These are phyloP conservation scores for Heliconius aoede DNA, from an alignment of 2,888 invertebrate genomes.

Conservation along the genomic window DNA sequence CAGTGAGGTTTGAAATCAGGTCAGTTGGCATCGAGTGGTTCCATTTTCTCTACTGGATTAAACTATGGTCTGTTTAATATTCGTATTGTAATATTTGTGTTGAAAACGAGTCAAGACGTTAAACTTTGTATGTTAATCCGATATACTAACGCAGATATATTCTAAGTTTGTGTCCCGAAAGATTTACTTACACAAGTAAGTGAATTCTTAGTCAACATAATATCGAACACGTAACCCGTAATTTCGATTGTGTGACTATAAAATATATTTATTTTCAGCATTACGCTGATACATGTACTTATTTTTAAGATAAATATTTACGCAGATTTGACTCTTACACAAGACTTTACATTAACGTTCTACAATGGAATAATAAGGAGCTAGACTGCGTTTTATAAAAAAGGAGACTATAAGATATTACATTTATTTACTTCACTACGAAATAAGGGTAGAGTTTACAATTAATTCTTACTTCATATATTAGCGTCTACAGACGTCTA, in stretches of 20 bases:
- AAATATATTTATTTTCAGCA: too few relatives aligned
- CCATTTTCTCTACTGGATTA: background rate
- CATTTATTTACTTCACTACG: background rate
- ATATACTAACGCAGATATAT: background rate
- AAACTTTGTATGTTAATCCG: slow-evolving; percentile 1
- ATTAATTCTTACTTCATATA: too few relatives aligned
- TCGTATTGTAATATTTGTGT: slow-evolving; percentile 10
- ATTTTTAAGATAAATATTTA: too few relatives aligned
- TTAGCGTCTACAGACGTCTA: slow-evolving; percentile 13
- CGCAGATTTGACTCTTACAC: background rate
- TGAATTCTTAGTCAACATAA: background rate
- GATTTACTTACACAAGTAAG: background rate
- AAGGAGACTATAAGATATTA: background rate
- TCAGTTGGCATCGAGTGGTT: slow-evolving; percentile 17
- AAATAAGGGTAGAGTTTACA: background rate
- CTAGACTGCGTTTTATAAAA: background rate
- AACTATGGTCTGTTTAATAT: slow-evolving; percentile 13
- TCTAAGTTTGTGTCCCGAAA: background rate
- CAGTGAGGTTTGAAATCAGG: slow-evolving; percentile 7
- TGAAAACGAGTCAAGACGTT: background rate
- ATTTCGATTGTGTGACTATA: too few relatives aligned
- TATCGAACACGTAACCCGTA: too few relatives aligned
- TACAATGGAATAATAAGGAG: background rate
- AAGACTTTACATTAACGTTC: background rate
- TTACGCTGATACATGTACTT: too few relatives aligned